Percentiles rank a stretch among this genome's conserved stretches.
Evolutionary conservation across 2,113 vertebrate genomes (phyloP).

Genomic region (Asarcornis scutulata): DNA sequence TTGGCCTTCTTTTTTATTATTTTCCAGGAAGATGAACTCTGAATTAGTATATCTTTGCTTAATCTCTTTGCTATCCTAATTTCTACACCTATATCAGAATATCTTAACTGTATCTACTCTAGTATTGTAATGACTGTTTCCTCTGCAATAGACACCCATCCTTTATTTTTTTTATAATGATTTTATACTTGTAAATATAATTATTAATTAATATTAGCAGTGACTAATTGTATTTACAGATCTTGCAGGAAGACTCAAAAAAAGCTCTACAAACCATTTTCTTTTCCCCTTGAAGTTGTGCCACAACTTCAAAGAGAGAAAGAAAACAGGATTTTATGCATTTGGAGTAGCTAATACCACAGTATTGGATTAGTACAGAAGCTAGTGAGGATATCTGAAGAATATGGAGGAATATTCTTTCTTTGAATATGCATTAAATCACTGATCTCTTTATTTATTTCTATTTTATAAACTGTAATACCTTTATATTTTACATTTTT

Average conservation of each 20-base stretch:
- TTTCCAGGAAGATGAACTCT: neutral
- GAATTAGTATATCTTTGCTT: neutral
- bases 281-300: neutral
- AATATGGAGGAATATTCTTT: neutral
- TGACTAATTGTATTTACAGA: neutral
- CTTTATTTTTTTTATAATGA: neutral
- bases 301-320: constrained; percentile 32
- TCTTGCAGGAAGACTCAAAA: neutral
- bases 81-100: neutral
- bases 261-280: neutral
- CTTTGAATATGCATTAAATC: constrained; percentile 3
- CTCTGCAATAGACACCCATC: neutral
- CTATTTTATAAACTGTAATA: neutral
- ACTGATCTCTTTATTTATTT: neutral
- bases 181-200: neutral
- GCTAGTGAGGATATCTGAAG: neutral
- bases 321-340: constrained; percentile 33
- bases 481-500: neutral
- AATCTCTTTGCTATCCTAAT: neutral
- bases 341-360: neutral
- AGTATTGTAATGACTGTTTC: neutral
- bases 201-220: neutral
- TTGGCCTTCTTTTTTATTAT: neutral
- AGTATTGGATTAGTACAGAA: neutral
- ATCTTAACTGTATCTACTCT: neutral